phyloP scores from a whole-genome alignment of 2,113 vertebrate genomes.

The Pelmatolapia mariae region DNA sequence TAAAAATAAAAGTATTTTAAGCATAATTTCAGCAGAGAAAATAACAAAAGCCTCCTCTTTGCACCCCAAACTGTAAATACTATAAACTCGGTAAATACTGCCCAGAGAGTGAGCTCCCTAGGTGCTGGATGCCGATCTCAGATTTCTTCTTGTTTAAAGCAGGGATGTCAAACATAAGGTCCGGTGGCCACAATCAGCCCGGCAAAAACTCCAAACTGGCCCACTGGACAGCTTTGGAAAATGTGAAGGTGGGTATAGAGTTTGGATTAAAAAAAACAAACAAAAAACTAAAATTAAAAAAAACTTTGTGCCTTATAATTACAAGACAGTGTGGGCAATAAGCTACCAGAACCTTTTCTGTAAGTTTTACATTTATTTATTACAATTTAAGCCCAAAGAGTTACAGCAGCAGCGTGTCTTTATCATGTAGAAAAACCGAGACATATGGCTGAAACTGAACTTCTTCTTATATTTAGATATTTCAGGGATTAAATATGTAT shows the following conservation, averaged over 20 bases:
- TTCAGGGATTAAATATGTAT: not conserved
- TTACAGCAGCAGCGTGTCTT: not conserved
- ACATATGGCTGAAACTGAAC: not conserved
- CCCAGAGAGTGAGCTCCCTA: not conserved
- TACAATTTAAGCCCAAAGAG: not conserved
- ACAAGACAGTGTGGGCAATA: not conserved
- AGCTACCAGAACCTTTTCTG: not conserved
- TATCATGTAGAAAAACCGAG: not conserved
- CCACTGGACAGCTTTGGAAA: not conserved
- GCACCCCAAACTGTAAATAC: not conserved
- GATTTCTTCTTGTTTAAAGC: not conserved
- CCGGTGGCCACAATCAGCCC: not conserved
- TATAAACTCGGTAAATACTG: not conserved
- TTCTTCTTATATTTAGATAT: not conserved
- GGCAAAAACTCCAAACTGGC: not conserved
- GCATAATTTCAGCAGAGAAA: not conserved
- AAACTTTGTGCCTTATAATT: not conserved
- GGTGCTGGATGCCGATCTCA: fast-evolving
- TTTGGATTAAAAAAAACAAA: fast-evolving
- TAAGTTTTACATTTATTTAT: not conserved
- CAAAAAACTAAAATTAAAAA: not conserved
- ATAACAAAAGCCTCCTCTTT: not conserved
- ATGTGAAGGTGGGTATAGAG: not conserved
- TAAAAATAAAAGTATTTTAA: not conserved
- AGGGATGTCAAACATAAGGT: not conserved